Base-by-base conservation (phyloP, 2,888 invertebrate genomes). In the Philopedon plagiatum region DNA sequence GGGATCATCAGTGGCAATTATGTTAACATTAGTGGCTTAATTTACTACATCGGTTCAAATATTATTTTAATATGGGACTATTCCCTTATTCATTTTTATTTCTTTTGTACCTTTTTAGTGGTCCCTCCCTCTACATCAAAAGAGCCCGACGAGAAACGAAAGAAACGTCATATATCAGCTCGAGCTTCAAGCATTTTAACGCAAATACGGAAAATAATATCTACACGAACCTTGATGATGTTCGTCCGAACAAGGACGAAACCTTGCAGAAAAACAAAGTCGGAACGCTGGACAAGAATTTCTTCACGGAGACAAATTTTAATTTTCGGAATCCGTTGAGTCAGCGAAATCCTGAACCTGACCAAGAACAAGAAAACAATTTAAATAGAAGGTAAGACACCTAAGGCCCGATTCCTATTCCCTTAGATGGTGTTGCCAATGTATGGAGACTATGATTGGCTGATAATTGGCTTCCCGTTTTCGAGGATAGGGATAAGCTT, bases 181-280 rank as follows among this genome's bases (percentile, higher is more conserved):
- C 69, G n/a, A 69, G 69, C 37, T 69, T 69, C 11, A 39, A 69
- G 34, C 69, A 69, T 41, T 69, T 56, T 21, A 41, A 46, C 13
- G 26, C 18, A 51, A 23, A 18, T 15, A 18, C n/a, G 21, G 37
- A 29, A 21, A 19, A 9, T 18, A 56, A 65, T 15, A 41, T 39
- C 1, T 54, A 54, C 18, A 18, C 9, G 18, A n/a, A 15, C 26
- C 26, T 15, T 54, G 51, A 54, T 13, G 51, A 54, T 49, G 26
- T 19, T 1, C 49, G 19, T 13, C 26, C 15, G 3, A 29, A 8
- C n/a, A 54, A 21, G 1, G 7, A 54, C 29, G 51, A 54, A 18
- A 54, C 51, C 8, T 29, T 26, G 51, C 29, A 18, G 15, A 54
- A 29, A 8, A 57, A 8, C 13, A 49, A 62, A 19, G 32, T 18